phyloP scores from a whole-genome alignment of 2,797 vertebrate genomes.

The Sciurus vulgaris region DNA sequence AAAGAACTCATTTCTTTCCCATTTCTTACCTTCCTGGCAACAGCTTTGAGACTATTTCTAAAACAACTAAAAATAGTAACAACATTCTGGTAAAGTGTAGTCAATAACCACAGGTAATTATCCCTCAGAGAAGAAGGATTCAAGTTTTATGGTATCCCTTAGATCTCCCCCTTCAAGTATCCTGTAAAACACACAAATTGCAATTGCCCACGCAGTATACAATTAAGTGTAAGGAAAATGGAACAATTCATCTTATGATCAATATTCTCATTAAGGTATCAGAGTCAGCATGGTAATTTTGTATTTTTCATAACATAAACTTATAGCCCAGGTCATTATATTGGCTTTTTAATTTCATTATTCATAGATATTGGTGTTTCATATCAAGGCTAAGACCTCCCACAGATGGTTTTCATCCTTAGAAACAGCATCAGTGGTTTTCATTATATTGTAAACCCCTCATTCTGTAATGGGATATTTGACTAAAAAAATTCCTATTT shows the following conservation, averaged over 20 bases:
- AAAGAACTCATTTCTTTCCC: background rate
- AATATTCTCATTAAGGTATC: background rate
- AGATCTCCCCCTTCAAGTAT: background rate
- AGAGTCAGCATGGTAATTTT: background rate
- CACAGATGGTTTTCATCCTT: background rate
- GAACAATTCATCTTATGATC: background rate
- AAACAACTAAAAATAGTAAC: conserved; percentile 35
- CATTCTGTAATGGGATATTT: background rate
- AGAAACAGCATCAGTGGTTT: background rate
- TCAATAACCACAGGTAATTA: conserved; percentile 39
- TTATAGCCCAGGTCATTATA: background rate
- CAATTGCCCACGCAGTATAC: background rate
- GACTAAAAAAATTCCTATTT: background rate
- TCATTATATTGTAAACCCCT: background rate
- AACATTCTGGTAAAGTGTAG: conserved; percentile 5
- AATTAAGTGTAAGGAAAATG: background rate
- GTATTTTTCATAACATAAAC: background rate
- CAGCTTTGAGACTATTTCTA: background rate
- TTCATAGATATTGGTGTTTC: background rate
- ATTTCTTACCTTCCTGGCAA: background rate
- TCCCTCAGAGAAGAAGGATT: background rate
- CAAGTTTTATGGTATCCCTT: conserved; percentile 41
- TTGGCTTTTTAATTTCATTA: background rate
- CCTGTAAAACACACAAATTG: conserved; percentile 18
- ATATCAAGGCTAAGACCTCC: background rate